Evolutionary conservation across 2,113 vertebrate species (phyloP).

Genomic region (Willisornis vidua): DNA sequence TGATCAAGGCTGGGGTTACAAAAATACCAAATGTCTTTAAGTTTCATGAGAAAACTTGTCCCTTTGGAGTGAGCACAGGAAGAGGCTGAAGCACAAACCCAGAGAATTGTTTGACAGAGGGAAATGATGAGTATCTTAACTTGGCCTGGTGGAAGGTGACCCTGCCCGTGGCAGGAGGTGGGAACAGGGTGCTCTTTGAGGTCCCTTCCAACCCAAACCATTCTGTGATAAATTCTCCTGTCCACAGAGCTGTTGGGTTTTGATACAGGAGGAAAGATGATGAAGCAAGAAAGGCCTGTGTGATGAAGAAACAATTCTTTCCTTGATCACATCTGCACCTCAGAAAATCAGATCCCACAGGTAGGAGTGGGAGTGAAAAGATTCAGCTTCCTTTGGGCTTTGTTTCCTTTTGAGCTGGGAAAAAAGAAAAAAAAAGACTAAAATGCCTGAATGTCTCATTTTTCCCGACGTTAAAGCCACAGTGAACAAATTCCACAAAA

Average conservation of each 20-base stretch:
- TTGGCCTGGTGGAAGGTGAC: neutral
- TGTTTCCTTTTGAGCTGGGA: neutral
- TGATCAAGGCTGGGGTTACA: neutral
- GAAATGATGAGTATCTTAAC: neutral
- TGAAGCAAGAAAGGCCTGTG: neutral
- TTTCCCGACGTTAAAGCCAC: neutral
- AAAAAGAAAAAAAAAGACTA: neutral
- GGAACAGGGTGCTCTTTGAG: neutral
- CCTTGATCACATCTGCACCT: neutral
- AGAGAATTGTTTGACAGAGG: neutral
- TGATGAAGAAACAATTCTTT: neutral
- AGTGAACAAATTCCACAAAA: neutral
- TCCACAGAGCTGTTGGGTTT: neutral
- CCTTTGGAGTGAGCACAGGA: neutral
- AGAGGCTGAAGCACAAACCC: neutral
- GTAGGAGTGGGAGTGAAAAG: neutral
- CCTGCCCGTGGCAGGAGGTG: neutral
- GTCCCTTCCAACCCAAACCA: neutral
- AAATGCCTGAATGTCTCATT: neutral
- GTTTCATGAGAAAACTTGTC: neutral
- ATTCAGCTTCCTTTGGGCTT: neutral
- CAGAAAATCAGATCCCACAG: neutral
- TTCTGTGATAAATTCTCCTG: neutral
- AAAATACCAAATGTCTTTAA: neutral
- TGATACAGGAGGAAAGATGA: neutral